These are phyloP conservation scores for fruit fly (Drosophila melanogaster) DNA, from an alignment of 1,140 invertebrate species.

Conservation along the genomic window Release_6_plus_ISO1_MT NC_004354.4:11812501-11813000, in stretches of 20 bases:
- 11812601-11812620: constrained; percentile 85
- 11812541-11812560: constrained; percentile 92
- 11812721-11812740: too few species aligned
- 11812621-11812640: constrained; percentile 7
- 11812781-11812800: too few species aligned
- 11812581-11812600: constrained; percentile 95
- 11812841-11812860: not conserved
- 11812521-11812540: constrained; percentile 94
- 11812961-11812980: constrained; percentile 4
- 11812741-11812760: too few species aligned
- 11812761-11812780: too few species aligned
- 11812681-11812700: not conserved
- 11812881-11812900: not conserved
- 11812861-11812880: not conserved
- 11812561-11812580: constrained; percentile 93
- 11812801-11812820: too few species aligned
- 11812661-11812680: not conserved
- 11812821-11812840: too few species aligned
- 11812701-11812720: too few species aligned
- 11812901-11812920: constrained; percentile 1
- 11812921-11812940: constrained; percentile 1
- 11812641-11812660: constrained; percentile 4
- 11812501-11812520: constrained; percentile 98
- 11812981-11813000: constrained; percentile 1
- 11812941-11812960: constrained; percentile 16